These are phyloP conservation scores for Polyergus mexicanus DNA, from an alignment of 1,140 invertebrate genomes.

Conservation along the genomic window DNA sequence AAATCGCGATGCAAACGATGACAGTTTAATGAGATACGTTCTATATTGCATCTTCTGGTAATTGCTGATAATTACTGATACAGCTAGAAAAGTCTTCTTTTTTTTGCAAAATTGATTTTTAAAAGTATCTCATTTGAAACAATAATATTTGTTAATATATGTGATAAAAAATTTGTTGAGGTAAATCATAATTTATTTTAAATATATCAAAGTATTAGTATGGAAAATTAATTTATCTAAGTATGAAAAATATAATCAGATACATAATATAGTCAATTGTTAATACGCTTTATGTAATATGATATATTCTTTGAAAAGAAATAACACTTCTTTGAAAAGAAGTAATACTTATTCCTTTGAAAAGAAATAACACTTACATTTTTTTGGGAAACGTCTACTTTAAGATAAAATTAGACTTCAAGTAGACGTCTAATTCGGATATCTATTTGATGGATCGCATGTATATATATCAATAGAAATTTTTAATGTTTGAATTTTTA, in stretches of 20 bases:
- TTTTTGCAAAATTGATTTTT: background rate
- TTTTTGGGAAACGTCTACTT: constrained; percentile 11
- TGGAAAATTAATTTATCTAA: background rate
- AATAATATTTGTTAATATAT: background rate
- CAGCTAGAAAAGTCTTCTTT: background rate
- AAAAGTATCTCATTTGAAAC: background rate
- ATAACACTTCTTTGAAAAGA: background rate
- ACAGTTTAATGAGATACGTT: constrained; percentile 40
- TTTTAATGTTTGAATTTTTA: too few species aligned
- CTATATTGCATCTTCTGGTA: background rate
- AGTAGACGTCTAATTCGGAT: too few species aligned
- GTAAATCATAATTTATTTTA: background rate
- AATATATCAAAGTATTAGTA: background rate
- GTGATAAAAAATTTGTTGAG: background rate
- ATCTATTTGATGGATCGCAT: constrained; percentile 1
- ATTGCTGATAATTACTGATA: background rate
- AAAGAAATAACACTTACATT: constrained; percentile 23
- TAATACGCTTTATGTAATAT: background rate
- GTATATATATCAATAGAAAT: constrained; percentile 5
- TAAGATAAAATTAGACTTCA: background rate
- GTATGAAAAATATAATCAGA: background rate
- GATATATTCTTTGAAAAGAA: background rate
- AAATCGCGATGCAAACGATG: constrained; percentile 29
- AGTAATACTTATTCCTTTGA: background rate
- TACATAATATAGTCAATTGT: background rate